Evolutionary conservation across 2,797 vertebrate species (phyloP).

Genomic region (Sebastes baramenuke): DNA sequence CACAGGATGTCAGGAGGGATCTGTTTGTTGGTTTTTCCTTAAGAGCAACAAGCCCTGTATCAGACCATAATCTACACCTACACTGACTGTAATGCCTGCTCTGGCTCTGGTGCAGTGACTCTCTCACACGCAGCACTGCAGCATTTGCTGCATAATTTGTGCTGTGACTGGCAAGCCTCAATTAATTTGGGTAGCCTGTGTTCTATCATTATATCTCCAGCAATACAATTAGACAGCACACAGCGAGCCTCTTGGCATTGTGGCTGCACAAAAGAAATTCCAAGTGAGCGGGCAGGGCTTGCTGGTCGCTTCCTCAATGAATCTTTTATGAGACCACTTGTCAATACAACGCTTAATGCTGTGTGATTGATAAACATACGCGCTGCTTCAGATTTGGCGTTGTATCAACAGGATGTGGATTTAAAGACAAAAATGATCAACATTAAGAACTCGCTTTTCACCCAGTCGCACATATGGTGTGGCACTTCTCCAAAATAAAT

Average conservation of each 20-base stretch:
- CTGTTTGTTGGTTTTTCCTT: conserved; percentile 24
- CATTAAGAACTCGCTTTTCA: conserved; percentile 32
- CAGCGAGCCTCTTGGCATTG: conserved; percentile 62
- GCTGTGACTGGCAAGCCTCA: conserved; percentile 76
- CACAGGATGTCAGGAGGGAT: conserved; percentile 16
- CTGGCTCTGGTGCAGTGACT: conserved; percentile 71
- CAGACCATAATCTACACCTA: conserved; percentile 59
- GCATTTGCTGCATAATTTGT: conserved; percentile 79
- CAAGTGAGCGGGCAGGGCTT: conserved; percentile 51
- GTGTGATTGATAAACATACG: conserved; percentile 43
- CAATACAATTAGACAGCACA: conserved; percentile 74
- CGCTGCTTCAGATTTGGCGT: conserved; percentile 10
- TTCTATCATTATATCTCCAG: conserved; percentile 74
- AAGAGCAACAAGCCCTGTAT: conserved; percentile 33
- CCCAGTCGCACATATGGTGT: conserved; percentile 13
- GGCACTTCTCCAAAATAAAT: conserved; percentile 24
- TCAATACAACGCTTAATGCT: conserved; percentile 51
- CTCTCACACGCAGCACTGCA: conserved; percentile 72
- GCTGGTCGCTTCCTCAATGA: conserved; percentile 48
- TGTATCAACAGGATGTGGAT: conserved; percentile 18
- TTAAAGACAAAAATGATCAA: conserved; percentile 18
- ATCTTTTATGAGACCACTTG: conserved; percentile 60
- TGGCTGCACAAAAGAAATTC: conserved; percentile 69
- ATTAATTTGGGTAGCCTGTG: conserved; percentile 78
- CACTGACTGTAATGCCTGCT: conserved; percentile 44